Conservation (phyloP, 1,140 invertebrate genomes). For the Pseudomyrmex dendroicus region DNA sequence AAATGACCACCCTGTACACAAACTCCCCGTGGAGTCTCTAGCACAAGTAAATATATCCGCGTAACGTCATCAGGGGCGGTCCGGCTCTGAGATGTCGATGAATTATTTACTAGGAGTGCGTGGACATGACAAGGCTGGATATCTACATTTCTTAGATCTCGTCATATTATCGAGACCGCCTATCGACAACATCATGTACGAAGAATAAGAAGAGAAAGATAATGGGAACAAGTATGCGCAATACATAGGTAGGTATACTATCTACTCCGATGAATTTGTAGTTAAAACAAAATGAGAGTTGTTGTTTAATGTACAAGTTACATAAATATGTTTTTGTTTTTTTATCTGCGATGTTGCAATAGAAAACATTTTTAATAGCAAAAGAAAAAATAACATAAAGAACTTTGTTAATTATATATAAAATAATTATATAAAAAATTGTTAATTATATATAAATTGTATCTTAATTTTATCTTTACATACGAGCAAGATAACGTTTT, state of each 20-base stretch:
- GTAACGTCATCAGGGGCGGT: slow-evolving; percentile 54
- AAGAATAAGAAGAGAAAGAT: slow-evolving; percentile 13
- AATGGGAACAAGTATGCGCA: slow-evolving; percentile 1
- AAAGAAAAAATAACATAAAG: neutral
- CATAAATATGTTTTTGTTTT: neutral
- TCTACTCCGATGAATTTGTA: neutral
- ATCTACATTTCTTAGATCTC: slow-evolving; percentile 75
- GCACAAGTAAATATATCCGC: slow-evolving; percentile 68
- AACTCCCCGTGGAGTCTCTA: slow-evolving; percentile 62
- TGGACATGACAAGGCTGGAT: slow-evolving; percentile 72
- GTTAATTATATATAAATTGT: too few relatives aligned
- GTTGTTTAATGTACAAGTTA: neutral
- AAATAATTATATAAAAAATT: too few relatives aligned
- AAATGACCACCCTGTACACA: slow-evolving; percentile 31
- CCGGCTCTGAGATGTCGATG: slow-evolving; percentile 63
- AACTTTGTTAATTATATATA: too few relatives aligned
- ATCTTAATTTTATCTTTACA: too few relatives aligned
- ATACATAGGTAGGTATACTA: neutral
- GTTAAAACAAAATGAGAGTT: neutral
- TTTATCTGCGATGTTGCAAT: neutral
- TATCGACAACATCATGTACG: slow-evolving; percentile 58
- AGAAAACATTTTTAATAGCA: neutral
- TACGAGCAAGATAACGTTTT: too few relatives aligned
- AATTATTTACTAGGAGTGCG: slow-evolving; percentile 79
- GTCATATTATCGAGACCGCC: slow-evolving; percentile 65